These are phyloP conservation scores for Zophobas morio DNA, from an alignment of 1,140 invertebrate genomes.

Conservation along the genomic window DNA sequence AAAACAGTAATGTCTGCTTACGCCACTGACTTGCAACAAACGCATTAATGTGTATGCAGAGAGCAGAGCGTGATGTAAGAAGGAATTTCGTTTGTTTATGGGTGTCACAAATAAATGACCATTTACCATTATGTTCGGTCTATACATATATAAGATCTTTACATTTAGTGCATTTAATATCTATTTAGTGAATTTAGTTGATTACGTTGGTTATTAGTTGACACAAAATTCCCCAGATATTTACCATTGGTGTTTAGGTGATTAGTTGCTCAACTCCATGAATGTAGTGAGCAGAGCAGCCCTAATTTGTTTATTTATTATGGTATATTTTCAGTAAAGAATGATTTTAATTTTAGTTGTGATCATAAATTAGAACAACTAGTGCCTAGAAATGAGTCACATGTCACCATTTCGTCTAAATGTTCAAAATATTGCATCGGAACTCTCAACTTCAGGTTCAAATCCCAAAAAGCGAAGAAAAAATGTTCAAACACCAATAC, in stretches of 20 bases:
- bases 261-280: not conserved
- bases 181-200: too few species aligned
- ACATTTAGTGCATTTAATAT: too few species aligned
- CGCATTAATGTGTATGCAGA: too few species aligned
- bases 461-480: constrained; percentile 80
- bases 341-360: constrained; percentile 23
- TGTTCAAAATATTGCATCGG: constrained; percentile 73
- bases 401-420: constrained; percentile 79
- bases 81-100: too few species aligned
- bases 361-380: constrained; percentile 26
- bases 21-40: too few species aligned
- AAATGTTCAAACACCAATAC: constrained; percentile 73
- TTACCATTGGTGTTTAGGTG: not conserved
- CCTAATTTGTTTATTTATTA: constrained; percentile 34
- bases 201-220: too few species aligned
- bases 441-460: constrained; percentile 75
- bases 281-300: constrained; percentile 16
- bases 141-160: too few species aligned
- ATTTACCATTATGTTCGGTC: too few species aligned
- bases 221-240: not conserved
- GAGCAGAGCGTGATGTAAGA: too few species aligned
- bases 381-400: constrained; percentile 73
- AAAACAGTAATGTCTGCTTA: too few species aligned
- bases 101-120: too few species aligned
- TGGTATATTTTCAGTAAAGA: constrained; percentile 25